These are phyloP conservation scores for Drosophila sp. DNA, from an alignment of 1,140 invertebrate species.

Conservation along the genomic window DNA sequence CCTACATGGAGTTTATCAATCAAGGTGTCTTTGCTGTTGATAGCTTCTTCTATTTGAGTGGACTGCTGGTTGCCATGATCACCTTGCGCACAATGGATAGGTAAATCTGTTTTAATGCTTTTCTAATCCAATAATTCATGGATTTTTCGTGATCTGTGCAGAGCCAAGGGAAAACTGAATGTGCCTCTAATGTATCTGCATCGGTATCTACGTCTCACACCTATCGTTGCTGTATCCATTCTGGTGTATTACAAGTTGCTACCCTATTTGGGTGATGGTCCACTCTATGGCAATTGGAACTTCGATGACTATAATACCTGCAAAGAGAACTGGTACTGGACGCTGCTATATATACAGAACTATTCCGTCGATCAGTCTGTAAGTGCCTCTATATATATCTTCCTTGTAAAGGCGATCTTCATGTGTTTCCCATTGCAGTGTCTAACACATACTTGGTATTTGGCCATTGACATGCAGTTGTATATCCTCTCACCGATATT, in stretches of 20 bases:
- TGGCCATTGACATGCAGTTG: slow-evolving; percentile 93
- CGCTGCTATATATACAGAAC: slow-evolving; percentile 62
- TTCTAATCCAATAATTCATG: neutral
- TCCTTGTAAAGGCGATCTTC: neutral
- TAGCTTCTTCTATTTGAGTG: slow-evolving; percentile 88
- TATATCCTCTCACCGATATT: slow-evolving; percentile 90
- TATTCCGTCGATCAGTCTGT: slow-evolving; percentile 49
- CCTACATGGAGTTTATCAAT: slow-evolving; percentile 84
- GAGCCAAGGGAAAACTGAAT: slow-evolving; percentile 63
- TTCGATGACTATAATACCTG: slow-evolving; percentile 45
- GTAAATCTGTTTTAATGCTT: slow-evolving; percentile 81
- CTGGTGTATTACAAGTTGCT: slow-evolving; percentile 55
- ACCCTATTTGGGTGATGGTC: slow-evolving; percentile 51
- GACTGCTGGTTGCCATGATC: slow-evolving; percentile 86
- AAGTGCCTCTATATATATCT: neutral
- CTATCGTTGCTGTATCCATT: slow-evolving; percentile 47
- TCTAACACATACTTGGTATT: slow-evolving; percentile 94
- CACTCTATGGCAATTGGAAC: slow-evolving; percentile 65
- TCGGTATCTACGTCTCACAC: slow-evolving; percentile 67
- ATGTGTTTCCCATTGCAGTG: slow-evolving; percentile 85
- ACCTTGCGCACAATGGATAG: slow-evolving; percentile 87
- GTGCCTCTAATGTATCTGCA: slow-evolving; percentile 69
- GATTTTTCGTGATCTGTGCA: neutral
- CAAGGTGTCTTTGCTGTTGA: slow-evolving; percentile 87
- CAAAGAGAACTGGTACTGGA: slow-evolving; percentile 53